phyloP scores from a whole-genome alignment of 2,113 vertebrate genomes.

The Rhynchomys soricoides region DNA sequence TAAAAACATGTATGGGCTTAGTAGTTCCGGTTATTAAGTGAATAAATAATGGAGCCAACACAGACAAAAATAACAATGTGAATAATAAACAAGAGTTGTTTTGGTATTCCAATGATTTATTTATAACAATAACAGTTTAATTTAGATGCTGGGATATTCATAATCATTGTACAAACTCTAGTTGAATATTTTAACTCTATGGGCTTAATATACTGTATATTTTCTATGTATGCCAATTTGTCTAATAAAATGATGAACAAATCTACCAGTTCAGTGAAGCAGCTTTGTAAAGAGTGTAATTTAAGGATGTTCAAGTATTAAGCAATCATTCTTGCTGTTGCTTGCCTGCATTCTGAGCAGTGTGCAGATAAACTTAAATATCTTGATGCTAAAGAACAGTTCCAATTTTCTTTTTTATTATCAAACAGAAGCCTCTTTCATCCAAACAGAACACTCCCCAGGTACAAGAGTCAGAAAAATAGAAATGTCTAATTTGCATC shows the following conservation, averaged over 20 bases:
- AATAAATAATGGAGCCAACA: slow-evolving; percentile 81
- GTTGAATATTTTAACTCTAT: slow-evolving; percentile 77
- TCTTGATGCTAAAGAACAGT: slow-evolving; percentile 63
- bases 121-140: slow-evolving; percentile 80
- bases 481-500: slow-evolving; percentile 77
- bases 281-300: slow-evolving; percentile 77
- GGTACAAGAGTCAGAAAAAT: slow-evolving; percentile 78
- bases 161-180: slow-evolving; percentile 74
- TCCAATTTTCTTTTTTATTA: slow-evolving; percentile 55
- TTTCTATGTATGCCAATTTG: slow-evolving; percentile 75
- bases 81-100: slow-evolving; percentile 82
- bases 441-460: slow-evolving; percentile 60
- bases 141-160: slow-evolving; percentile 79
- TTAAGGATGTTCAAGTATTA: slow-evolving; percentile 76
- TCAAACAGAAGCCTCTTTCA: slow-evolving; percentile 69
- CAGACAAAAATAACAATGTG: slow-evolving; percentile 76
- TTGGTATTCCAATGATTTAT: slow-evolving; percentile 75
- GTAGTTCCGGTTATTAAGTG: slow-evolving; percentile 80
- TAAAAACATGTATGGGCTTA: slow-evolving; percentile 71
- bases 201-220: slow-evolving; percentile 65
- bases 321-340: slow-evolving; percentile 77
- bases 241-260: slow-evolving; percentile 77
- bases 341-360: slow-evolving; percentile 61
- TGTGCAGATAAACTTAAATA: slow-evolving; percentile 58
- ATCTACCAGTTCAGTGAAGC: slow-evolving; percentile 71